Conservation (phyloP, 2,888 invertebrate genomes). For the Aplocera efformata region DNA sequence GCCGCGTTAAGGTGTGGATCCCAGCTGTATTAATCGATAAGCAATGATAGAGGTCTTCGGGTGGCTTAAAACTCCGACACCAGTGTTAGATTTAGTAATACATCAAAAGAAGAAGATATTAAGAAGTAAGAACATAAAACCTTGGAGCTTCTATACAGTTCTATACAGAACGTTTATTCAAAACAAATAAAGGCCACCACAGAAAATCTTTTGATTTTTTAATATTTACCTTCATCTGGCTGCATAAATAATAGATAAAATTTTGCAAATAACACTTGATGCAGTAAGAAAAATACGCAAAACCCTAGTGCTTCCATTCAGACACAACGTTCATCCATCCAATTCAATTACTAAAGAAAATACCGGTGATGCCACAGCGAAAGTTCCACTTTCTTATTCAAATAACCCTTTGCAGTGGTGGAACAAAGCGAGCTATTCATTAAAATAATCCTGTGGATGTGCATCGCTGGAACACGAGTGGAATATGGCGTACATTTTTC, state of each 20-base stretch:
- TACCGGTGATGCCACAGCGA: conserved; percentile 44
- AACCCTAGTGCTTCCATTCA: conserved; percentile 37
- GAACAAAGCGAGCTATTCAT: conserved; percentile 71
- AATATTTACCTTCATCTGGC: background rate
- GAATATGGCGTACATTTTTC: background rate
- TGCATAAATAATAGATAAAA: conserved; percentile 1
- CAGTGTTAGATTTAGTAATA: no score
- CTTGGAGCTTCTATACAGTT: no score
- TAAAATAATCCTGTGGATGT: conserved; percentile 55
- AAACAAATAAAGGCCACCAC: no score
- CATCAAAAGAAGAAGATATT: no score
- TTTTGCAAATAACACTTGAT: background rate
- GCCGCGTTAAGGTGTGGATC: no score
- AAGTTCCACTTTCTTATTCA: conserved; percentile 71
- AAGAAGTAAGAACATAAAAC: no score
- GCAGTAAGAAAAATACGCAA: conserved; percentile 15
- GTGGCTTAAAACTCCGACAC: no score
- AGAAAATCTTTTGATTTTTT: no score
- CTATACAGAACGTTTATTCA: no score
- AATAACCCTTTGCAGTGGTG: conserved; percentile 58
- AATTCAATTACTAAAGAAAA: conserved; percentile 74
- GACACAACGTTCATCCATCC: conserved; percentile 53
- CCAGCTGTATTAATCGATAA: no score
- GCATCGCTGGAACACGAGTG: conserved; percentile 12
- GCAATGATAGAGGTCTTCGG: no score